phyloP scores from a whole-genome alignment of 2,113 vertebrate species.

The Ornithorhynchus anatinus region DNA sequence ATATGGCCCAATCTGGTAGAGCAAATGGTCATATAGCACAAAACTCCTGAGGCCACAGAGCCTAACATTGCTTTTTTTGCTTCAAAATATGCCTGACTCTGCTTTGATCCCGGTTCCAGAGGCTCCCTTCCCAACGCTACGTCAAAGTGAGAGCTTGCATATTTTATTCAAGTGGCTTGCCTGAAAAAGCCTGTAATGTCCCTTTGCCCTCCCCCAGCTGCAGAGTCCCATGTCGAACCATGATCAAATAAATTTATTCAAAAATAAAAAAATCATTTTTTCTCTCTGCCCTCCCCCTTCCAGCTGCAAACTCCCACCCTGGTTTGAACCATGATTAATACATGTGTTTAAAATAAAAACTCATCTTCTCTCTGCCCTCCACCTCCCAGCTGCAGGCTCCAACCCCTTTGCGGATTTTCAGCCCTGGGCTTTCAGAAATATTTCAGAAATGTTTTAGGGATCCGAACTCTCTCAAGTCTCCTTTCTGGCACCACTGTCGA shows the following conservation, averaged over 20 bases:
- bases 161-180: slow-evolving; percentile 32
- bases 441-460: slow-evolving; percentile 4
- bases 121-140: background rate
- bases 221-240: slow-evolving; percentile 36
- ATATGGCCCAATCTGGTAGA: slow-evolving; percentile 2
- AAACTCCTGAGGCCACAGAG: slow-evolving; percentile 8
- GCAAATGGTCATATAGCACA: slow-evolving; percentile 38
- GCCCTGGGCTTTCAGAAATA: slow-evolving; percentile 19
- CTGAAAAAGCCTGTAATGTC: slow-evolving; percentile 38
- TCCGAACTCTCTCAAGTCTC: background rate
- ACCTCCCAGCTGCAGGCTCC: slow-evolving; percentile 22
- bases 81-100: slow-evolving; percentile 22
- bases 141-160: slow-evolving; percentile 19
- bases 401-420: slow-evolving; percentile 1
- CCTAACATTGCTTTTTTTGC: background rate
- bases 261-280: slow-evolving; percentile 46
- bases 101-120: slow-evolving; percentile 48
- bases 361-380: background rate
- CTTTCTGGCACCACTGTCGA: background rate
- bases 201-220: slow-evolving; percentile 33
- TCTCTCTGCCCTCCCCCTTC: slow-evolving; percentile 39
- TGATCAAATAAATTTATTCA: slow-evolving; percentile 43
- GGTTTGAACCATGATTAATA: slow-evolving; percentile 36
- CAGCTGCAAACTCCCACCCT: slow-evolving; percentile 48
- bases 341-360: slow-evolving; percentile 40